Evolutionary conservation across 2,113 vertebrate genomes (phyloP), one percentile per base, ranked within the genome.

Genomic region (Orientallactaga bullata): DNA sequence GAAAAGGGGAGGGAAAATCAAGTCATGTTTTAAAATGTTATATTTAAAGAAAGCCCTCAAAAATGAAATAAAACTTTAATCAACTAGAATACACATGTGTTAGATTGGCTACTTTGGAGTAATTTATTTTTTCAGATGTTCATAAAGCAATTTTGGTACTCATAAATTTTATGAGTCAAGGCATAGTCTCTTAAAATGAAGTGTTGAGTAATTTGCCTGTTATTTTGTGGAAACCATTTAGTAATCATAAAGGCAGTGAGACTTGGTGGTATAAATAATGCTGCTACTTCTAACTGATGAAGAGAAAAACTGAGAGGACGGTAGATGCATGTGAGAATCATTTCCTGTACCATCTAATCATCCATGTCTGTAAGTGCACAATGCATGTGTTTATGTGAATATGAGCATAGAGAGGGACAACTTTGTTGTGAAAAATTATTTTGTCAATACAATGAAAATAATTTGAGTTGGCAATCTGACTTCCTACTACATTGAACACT

Each of bases 81-180:
- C 66, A 93, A 74, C 58, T 84, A n/a, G 80, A 80, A 83, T 85
- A 66, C 32, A 82, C 37, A 92, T 95, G 76, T 39, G 68, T 82
- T 91, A 88, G 35, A 68, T 90, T 82, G 55, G 32, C 77, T 94
- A 28, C 74, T 93, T 60, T 42, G 42, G 74, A 74, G 61, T 80
- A 58, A 71, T 7, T 85, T 71, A 83, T 79, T 88, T 95, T 94
- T 94, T 95, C 79, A 89, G 74, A 71, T 76, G 7, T 66, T 20
- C 23, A 39, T 79, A 88, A 94, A 82, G 32, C 58, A 88, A 76
- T 96, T 92, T 51, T 77, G 66, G 61, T 55, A 60, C 60, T 96
- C 92, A 68, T 95, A 94, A 93, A 90, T 94, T 93, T 83, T 69
- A 93, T n/a, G 32, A 95, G 79, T 90, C 80, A 89, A 94, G 81